These are phyloP conservation scores for Muraenolepis orangiensis DNA, from an alignment of 2,797 vertebrate genomes.

Conservation along the genomic window DNA sequence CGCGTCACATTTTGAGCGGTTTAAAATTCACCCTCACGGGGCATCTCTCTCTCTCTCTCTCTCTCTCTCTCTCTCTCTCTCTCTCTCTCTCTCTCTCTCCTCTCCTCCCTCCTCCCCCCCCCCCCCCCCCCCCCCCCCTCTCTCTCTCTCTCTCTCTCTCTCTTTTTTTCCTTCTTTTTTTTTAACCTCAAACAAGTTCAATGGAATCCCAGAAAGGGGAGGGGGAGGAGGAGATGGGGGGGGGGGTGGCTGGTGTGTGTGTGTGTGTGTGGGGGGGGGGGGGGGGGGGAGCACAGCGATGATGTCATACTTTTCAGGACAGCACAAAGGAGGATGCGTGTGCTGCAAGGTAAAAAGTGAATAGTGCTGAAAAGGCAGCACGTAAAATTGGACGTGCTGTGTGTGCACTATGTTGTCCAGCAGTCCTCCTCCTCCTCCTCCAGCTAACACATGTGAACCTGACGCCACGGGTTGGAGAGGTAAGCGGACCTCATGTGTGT, in stretches of 20 bases:
- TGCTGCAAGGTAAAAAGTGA: conserved; percentile 42
- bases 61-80: no score
- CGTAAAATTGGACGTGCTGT: conserved; percentile 57
- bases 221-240: neutral
- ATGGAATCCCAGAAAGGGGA: conserved; percentile 3
- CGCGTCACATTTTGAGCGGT: conserved; percentile 35
- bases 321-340: conserved; percentile 38
- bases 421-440: conserved; percentile 21
- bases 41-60: neutral
- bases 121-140: no score
- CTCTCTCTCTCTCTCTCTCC: neutral
- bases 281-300: conserved; percentile 30
- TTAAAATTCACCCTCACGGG: conserved; percentile 40
- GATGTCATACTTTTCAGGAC: conserved; percentile 59
- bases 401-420: conserved; percentile 49
- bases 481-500: neutral
- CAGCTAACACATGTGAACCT: conserved; percentile 17
- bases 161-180: conserved; percentile 15
- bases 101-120: no score
- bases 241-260: no score
- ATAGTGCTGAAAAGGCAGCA: conserved; percentile 51
- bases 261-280: no score
- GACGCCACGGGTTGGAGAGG: conserved; percentile 32
- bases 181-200: conserved; percentile 18
- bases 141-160: neutral